Percentiles rank a stretch among this genome's conserved stretches.
These are phyloP conservation scores for Orientallactaga sibirica DNA, from an alignment of 2,797 vertebrate genomes.

Conservation along the genomic window DNA sequence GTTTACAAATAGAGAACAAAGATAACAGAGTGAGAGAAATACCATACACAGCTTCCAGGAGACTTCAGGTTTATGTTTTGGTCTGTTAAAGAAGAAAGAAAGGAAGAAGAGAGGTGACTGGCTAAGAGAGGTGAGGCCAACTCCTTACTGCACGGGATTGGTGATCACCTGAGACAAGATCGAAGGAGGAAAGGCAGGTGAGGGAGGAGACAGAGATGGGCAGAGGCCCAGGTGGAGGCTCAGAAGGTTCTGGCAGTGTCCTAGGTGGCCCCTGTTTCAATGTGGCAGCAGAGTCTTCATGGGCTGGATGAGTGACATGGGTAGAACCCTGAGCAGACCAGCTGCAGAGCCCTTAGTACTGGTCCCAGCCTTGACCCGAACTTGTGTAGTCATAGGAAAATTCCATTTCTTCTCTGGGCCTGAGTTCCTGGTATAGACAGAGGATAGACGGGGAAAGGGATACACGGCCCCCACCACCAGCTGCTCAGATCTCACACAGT, in stretches of 20 bases:
- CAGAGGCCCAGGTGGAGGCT: background rate
- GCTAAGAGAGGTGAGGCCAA: background rate
- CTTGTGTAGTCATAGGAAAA: background rate
- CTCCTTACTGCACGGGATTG: background rate
- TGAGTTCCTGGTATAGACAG: background rate
- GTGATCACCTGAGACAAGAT: too few relatives aligned
- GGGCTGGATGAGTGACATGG: too few relatives aligned
- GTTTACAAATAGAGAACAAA: background rate
- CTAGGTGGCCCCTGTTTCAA: background rate
- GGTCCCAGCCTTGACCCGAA: background rate
- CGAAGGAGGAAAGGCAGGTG: background rate
- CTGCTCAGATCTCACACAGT: background rate
- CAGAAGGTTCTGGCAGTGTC: background rate
- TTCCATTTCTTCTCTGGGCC: background rate
- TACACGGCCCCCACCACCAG: background rate
- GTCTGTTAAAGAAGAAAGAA: background rate
- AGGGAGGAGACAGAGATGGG: background rate
- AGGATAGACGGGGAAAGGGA: background rate
- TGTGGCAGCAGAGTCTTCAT: background rate
- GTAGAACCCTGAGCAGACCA: background rate
- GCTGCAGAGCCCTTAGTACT: background rate
- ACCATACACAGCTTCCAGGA: background rate
- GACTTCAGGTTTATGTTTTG: background rate
- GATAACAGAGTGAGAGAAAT: background rate
- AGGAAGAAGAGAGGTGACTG: background rate